Percentiles rank a stretch among this genome's conserved stretches.
phyloP scores from a whole-genome alignment of 2,113 vertebrate species.

The Psettodes erumei region DNA sequence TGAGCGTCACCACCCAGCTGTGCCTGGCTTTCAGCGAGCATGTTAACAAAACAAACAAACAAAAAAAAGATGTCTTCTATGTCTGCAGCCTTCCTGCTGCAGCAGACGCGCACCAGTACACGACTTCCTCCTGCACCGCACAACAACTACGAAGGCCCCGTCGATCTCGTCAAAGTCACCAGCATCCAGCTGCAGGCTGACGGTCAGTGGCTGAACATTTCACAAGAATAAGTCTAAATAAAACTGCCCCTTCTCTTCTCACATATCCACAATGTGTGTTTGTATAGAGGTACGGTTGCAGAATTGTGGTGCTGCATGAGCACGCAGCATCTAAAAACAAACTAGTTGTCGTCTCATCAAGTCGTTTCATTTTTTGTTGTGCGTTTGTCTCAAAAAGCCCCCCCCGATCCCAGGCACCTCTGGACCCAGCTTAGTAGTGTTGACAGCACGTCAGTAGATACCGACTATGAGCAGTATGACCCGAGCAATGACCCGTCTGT shows the following conservation, averaged over 20 bases:
- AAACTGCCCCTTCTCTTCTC: slow-evolving; percentile 25
- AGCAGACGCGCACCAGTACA: slow-evolving; percentile 46
- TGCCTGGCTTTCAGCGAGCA: too few relatives aligned
- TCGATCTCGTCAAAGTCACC: slow-evolving; percentile 70
- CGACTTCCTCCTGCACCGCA: background rate
- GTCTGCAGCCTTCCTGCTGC: slow-evolving; percentile 54
- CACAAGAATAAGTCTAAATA: too few relatives aligned
- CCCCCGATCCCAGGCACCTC: slow-evolving; percentile 35
- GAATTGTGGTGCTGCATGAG: too few relatives aligned
- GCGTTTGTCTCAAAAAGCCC: slow-evolving; percentile 59
- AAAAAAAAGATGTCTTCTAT: background rate
- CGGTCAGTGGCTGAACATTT: slow-evolving; percentile 49
- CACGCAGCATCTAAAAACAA: background rate
- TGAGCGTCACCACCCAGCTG: background rate
- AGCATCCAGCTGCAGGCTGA: slow-evolving; percentile 1
- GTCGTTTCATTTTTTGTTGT: background rate
- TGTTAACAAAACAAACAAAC: too few relatives aligned
- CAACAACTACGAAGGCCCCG: slow-evolving; percentile 59
- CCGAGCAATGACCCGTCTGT: slow-evolving; percentile 47
- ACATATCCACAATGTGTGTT: background rate
- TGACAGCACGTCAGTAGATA: slow-evolving; percentile 72
- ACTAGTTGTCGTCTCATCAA: slow-evolving; percentile 1
- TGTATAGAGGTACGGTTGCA: background rate
- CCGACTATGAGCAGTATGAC: slow-evolving; percentile 76
- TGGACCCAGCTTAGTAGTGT: slow-evolving; percentile 75